phyloP scores from a whole-genome alignment of 2,888 invertebrate genomes.

The Gastracanthus pulcherrimus region DNA sequence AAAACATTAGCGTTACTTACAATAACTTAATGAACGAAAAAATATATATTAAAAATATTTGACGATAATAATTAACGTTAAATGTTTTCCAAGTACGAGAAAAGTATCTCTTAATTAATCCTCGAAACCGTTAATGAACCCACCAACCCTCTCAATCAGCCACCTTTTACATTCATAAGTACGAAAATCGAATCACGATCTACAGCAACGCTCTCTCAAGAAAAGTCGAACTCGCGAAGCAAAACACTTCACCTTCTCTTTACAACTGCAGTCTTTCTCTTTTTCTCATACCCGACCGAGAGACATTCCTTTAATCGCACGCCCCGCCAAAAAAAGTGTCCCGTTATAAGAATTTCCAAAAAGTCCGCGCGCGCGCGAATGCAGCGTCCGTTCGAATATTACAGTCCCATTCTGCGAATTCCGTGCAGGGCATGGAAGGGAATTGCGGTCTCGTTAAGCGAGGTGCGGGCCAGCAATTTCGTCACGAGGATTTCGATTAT shows the following conservation, averaged over 20 bases:
- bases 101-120: not conserved
- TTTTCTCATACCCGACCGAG: not conserved
- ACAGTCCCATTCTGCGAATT: not conserved
- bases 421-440: not conserved
- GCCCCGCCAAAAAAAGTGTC: not conserved
- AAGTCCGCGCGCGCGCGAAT: not conserved
- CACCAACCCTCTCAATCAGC: not conserved
- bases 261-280: not conserved
- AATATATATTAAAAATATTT: no score
- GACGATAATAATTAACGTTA: no score
- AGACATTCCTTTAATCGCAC: not conserved
- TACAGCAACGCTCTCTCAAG: not conserved
- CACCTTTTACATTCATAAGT: not conserved
- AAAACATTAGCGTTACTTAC: no score
- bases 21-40: no score
- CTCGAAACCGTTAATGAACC: not conserved
- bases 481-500: not conserved
- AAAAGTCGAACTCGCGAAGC: not conserved
- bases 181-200: not conserved
- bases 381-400: no score
- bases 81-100: not conserved
- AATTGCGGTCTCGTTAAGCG: not conserved
- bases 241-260: not conserved
- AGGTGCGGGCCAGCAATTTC: not conserved
- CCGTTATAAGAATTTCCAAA: slow-evolving; percentile 38